Conservation (phyloP, 1,140 invertebrate genomes). For the Eurosta solidaginis region DNA sequence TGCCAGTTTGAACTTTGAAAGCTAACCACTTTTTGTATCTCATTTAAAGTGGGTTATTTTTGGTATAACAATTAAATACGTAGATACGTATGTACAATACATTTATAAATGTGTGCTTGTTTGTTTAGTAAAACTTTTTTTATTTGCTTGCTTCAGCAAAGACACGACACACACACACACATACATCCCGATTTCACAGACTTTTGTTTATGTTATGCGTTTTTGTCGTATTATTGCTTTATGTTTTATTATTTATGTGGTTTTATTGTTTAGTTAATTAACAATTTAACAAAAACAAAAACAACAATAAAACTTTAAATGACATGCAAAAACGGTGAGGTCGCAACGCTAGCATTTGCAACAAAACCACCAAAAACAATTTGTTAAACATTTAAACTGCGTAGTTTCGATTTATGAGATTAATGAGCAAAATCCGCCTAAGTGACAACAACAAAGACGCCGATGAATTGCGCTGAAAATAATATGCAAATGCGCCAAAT, state of each 20-base stretch:
- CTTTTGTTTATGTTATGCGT: neutral
- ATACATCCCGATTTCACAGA: neutral
- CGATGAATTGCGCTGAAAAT: neutral
- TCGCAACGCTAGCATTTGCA: neutral
- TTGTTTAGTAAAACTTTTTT: neutral
- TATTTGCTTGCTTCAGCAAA: neutral
- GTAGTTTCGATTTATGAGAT: slow-evolving; percentile 7
- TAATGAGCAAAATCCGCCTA: neutral
- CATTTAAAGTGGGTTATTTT: neutral
- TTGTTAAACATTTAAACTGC: neutral
- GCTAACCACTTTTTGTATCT: slow-evolving; percentile 1
- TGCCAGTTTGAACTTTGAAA: no score
- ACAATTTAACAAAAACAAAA: neutral
- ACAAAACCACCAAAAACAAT: neutral
- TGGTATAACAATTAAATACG: neutral
- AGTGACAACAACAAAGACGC: neutral
- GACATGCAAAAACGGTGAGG: neutral
- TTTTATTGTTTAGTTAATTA: neutral
- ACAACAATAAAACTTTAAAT: neutral
- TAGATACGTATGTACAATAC: neutral
- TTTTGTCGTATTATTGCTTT: neutral
- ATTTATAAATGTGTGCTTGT: neutral
- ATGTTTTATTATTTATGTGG: neutral
- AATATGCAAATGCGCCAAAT: neutral
- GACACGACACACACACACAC: no score